Conservation (phyloP, 2,888 invertebrate genomes). For the Drosophila niveifrons region DNA sequence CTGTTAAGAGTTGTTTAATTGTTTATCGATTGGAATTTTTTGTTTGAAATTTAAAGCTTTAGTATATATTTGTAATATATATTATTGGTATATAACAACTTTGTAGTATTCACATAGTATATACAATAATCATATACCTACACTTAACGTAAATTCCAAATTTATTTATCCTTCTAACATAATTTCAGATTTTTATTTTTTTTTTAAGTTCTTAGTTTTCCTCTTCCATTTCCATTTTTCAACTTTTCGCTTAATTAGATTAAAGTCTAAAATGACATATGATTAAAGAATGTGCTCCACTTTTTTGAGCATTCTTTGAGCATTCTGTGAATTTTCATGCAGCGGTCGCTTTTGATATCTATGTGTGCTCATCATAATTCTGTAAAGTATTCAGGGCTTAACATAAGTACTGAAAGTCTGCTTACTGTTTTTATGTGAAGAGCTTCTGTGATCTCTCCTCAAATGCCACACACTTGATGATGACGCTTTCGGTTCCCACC, state of each 20-base stretch:
- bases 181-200: background rate
- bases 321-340: background rate
- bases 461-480: conserved; percentile 47
- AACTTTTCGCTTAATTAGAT: background rate
- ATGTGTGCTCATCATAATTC: conserved; percentile 6
- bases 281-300: background rate
- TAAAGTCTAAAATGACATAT: background rate
- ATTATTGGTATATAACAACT: too few species aligned
- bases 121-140: too few species aligned
- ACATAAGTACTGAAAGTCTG: conserved; percentile 26
- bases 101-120: too few species aligned
- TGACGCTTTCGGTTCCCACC: conserved; percentile 54
- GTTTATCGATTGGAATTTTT: background rate
- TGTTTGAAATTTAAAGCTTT: background rate
- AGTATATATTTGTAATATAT: background rate
- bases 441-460: conserved; percentile 27
- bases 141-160: too few species aligned
- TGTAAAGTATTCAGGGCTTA: conserved; percentile 31
- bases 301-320: background rate
- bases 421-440: conserved; percentile 20
- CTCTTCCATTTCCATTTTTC: background rate
- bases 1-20: background rate
- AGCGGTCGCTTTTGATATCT: conserved; percentile 36
- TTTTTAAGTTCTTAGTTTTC: background rate
- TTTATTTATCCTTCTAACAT: background rate